Evolutionary conservation across 2,113 vertebrate species (phyloP).

Genomic region (Prochilodus magdalenae): DNA sequence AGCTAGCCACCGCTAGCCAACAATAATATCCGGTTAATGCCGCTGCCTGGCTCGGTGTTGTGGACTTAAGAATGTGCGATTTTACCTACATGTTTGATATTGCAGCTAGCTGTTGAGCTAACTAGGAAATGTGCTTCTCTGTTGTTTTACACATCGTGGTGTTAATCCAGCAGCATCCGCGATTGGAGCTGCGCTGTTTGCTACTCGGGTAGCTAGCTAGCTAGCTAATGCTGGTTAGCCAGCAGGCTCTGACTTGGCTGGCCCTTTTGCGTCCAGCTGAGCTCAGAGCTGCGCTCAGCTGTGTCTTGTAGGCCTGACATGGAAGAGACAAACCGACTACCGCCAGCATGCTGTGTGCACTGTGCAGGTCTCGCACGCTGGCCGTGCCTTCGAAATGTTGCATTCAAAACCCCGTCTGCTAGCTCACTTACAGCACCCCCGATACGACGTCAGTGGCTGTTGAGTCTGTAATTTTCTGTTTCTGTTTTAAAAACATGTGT

Average conservation of each 20-base stretch:
- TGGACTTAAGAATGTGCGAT: background rate
- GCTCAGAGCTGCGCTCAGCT: background rate
- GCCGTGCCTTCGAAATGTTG: background rate
- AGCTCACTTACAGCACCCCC: too few relatives aligned
- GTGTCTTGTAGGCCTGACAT: background rate
- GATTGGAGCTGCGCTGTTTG: background rate
- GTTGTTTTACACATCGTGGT: background rate
- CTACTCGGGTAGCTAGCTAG: background rate
- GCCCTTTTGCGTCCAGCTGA: background rate
- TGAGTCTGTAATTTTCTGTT: too few relatives aligned
- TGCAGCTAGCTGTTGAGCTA: background rate
- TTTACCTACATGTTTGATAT: background rate
- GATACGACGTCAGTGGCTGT: too few relatives aligned
- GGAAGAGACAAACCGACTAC: background rate
- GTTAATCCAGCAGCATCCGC: background rate
- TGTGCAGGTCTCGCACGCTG: background rate
- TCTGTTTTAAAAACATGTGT: too few relatives aligned
- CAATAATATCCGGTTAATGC: conserved; percentile 1
- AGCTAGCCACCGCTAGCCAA: background rate
- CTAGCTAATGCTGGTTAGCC: background rate
- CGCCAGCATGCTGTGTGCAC: background rate
- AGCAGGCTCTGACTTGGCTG: background rate
- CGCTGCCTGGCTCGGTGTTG: background rate
- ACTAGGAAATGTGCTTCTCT: background rate
- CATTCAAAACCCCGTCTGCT: too few relatives aligned